Base-by-base conservation (phyloP, 2,888 invertebrate genomes). In the Synanthedon tipuliformis region DNA sequence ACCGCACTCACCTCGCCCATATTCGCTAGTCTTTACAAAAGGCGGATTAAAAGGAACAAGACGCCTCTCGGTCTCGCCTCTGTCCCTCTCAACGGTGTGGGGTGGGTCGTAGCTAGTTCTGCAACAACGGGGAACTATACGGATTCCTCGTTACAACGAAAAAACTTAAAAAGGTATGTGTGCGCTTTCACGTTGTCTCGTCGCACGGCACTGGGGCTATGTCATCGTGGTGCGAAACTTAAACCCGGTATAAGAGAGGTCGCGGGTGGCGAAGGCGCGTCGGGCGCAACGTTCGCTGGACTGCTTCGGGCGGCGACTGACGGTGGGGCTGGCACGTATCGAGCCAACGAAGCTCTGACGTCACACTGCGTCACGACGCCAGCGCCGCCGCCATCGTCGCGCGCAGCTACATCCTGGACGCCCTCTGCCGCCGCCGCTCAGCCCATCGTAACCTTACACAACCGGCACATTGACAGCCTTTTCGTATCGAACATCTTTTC, bases 301-400 rank as follows among this genome's bases (percentile, higher is more conserved):
- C 82, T 81, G 84, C 73, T 76, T 78, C 82, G 84, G 82, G 84
- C 84, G 86, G 88, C 88, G 88, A 89, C 87, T 88, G 89, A 81
- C 83, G 88, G 78, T 81, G 82, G 87, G 83, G 83, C 85, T 88
- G 84, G 83, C 81, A 82, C 87, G 88, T 89, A 89, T 89, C 86
- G 89, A 90, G 89, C 88, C 90, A 89, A 89, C 89, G 88, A 89
- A 89, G 85, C 89, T 89, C 89, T 90, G 90, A 90, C 90, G 90
- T 91, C 90, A 91, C 89, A 90, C 91, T 90, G 90, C 90, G 89
- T 89, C 89, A 87, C 89, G 81, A 82, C 81, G 83, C 79, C 81
- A 81, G 81, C 85, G 83, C 82, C 81, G 83, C 82, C 80, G 73
- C 75, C 65, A 69, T 71, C 71, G 66, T 61, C 74, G 73, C 61